Evolutionary conservation across 1,140 invertebrate species (phyloP).

Genomic region (Acromyrmex echinatior): DNA sequence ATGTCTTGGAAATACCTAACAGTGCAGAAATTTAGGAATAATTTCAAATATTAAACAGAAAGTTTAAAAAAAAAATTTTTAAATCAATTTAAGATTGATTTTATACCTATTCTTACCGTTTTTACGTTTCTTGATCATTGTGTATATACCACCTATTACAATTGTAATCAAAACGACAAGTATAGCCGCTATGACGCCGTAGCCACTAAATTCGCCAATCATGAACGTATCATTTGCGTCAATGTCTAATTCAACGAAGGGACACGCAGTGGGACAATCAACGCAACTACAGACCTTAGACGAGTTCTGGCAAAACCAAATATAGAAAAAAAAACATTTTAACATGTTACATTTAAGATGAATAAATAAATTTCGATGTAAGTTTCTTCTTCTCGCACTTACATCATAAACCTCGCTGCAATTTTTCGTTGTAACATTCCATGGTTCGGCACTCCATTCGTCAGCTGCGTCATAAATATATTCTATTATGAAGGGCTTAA

Average conservation of each 20-base stretch:
- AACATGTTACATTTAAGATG: conserved; percentile 2
- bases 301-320: conserved; percentile 76
- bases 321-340: conserved; percentile 5
- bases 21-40: not conserved
- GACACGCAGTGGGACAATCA: conserved; percentile 91
- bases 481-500: conserved; percentile 90
- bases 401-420: conserved; percentile 89
- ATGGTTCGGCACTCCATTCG: conserved; percentile 79
- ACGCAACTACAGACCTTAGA: conserved; percentile 91
- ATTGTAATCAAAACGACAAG: conserved; percentile 60
- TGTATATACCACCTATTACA: not conserved
- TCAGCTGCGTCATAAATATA: conserved; percentile 85
- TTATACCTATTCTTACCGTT: not conserved
- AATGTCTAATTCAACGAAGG: conserved; percentile 74
- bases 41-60: not conserved
- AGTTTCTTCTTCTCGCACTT: conserved; percentile 60
- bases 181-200: conserved; percentile 71
- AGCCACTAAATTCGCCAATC: conserved; percentile 74
- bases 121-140: not conserved
- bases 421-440: conserved; percentile 86
- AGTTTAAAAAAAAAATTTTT: not conserved
- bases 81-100: not conserved
- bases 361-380: not conserved
- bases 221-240: conserved; percentile 11
- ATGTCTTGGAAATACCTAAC: not conserved